Percentiles rank a stretch among this genome's conserved stretches.
Conservation (phyloP, 92 coral and sea anemone species). For the Blastomussa wellsi region DNA sequence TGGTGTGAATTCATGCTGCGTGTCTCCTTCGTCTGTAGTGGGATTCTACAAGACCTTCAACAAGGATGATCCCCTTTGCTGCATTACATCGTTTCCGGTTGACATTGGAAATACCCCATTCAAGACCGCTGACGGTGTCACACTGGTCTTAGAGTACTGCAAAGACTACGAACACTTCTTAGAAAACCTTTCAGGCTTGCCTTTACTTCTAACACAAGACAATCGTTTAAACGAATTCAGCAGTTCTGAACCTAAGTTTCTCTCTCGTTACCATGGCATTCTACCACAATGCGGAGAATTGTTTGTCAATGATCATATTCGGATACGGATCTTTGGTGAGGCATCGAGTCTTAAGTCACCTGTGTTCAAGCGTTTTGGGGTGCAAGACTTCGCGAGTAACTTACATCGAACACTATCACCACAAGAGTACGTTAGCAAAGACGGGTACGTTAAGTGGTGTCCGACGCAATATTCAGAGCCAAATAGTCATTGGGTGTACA, state of each 20-base stretch:
- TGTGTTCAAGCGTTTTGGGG: slow-evolving; percentile 61
- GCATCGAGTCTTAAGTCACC: neutral
- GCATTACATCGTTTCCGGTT: slow-evolving; percentile 35
- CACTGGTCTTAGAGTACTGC: slow-evolving; percentile 66
- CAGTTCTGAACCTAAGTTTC: slow-evolving; percentile 37
- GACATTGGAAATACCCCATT: slow-evolving; percentile 49
- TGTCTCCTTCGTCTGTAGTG: slow-evolving; percentile 51
- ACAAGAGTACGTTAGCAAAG: neutral
- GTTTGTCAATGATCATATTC: slow-evolving; percentile 59
- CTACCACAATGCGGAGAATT: slow-evolving; percentile 60
- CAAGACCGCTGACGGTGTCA: neutral
- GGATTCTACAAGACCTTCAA: slow-evolving; percentile 53
- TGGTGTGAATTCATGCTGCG: slow-evolving; percentile 1
- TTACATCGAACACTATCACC: slow-evolving; percentile 27
- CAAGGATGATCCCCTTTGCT: slow-evolving; percentile 33
- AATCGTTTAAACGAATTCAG: slow-evolving; percentile 52
- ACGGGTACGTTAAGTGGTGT: slow-evolving; percentile 48
- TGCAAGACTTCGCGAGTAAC: slow-evolving; percentile 55
- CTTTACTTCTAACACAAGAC: slow-evolving; percentile 82
- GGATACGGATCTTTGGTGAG: slow-evolving; percentile 30
- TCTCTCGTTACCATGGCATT: slow-evolving; percentile 48
- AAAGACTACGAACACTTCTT: slow-evolving; percentile 51
- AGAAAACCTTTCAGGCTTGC: slow-evolving; percentile 69
- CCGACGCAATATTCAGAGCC: slow-evolving; percentile 13
- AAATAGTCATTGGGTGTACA: slow-evolving; percentile 27